Percentiles rank a stretch among this genome's conserved stretches.
These are phyloP conservation scores for Ruditapes philippinarum DNA, from an alignment of 1,140 invertebrate genomes.

Conservation along the genomic window DNA sequence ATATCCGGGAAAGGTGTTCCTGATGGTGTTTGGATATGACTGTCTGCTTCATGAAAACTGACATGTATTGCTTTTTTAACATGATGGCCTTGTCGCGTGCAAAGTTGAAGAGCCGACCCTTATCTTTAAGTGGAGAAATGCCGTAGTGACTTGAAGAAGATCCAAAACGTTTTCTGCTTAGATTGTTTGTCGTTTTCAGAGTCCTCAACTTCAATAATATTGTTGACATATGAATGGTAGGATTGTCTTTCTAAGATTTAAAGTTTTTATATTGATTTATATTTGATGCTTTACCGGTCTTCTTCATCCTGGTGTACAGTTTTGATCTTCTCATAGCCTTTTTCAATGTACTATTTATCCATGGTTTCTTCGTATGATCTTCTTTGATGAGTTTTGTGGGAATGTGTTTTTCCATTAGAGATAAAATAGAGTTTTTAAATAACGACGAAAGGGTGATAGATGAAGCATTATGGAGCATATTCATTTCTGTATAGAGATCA, in stretches of 20 bases:
- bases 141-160: neutral
- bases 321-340: slow-evolving; percentile 8
- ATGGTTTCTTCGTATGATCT: slow-evolving; percentile 3
- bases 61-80: slow-evolving; percentile 12
- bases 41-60: neutral
- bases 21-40: neutral
- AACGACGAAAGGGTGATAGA: neutral
- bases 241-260: slow-evolving; percentile 14
- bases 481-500: slow-evolving; percentile 21
- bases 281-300: neutral
- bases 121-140: neutral
- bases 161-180: slow-evolving; percentile 52
- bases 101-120: neutral
- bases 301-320: slow-evolving; percentile 39
- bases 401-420: slow-evolving; percentile 33
- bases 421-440: neutral
- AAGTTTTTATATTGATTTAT: slow-evolving; percentile 34
- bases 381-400: slow-evolving; percentile 10
- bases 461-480: neutral
- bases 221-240: no score
- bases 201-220: slow-evolving; percentile 38
- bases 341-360: slow-evolving; percentile 1
- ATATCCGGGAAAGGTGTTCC: no score
- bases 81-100: slow-evolving; percentile 25
- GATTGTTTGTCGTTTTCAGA: slow-evolving; percentile 4